These are phyloP conservation scores for Listrodromus nycthemerus DNA, from an alignment of 2,888 invertebrate species.

Conservation along the genomic window DNA sequence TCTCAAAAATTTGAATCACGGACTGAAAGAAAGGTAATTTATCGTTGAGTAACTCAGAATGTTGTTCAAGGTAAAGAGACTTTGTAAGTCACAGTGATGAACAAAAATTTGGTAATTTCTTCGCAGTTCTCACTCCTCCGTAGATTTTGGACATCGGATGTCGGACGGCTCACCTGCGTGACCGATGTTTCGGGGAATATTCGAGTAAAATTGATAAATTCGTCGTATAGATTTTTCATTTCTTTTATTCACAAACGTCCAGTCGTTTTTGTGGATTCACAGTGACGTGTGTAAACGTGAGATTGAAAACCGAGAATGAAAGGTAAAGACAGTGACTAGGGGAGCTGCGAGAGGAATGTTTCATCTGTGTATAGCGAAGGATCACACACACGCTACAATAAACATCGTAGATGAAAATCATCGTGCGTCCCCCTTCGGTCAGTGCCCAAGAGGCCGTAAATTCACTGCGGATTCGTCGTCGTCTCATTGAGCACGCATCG, in stretches of 20 bases:
- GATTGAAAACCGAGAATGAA: slow-evolving; percentile 23
- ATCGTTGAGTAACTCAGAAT: background rate
- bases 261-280: slow-evolving; percentile 15
- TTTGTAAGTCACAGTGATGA: background rate
- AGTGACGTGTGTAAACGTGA: slow-evolving; percentile 1
- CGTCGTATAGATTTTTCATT: slow-evolving; percentile 50
- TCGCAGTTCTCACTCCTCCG: background rate
- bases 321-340: slow-evolving; percentile 37
- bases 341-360: background rate
- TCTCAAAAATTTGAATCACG: too few species aligned
- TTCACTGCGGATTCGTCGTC: slow-evolving; percentile 66
- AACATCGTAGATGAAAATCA: slow-evolving; percentile 73
- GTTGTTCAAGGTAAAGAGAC: background rate
- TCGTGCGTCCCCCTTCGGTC: slow-evolving; percentile 56
- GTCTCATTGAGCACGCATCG: slow-evolving; percentile 69
- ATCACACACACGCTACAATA: slow-evolving; percentile 66
- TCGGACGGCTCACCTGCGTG: slow-evolving; percentile 35
- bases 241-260: background rate
- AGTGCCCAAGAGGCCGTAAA: slow-evolving; percentile 72
- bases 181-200: slow-evolving; percentile 50
- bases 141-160: slow-evolving; percentile 6
- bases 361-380: slow-evolving; percentile 34
- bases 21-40: background rate
- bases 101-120: background rate
- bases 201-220: slow-evolving; percentile 60